Base-by-base conservation (phyloP, 2,113 vertebrate species). In the Cisticola juncidis region DNA sequence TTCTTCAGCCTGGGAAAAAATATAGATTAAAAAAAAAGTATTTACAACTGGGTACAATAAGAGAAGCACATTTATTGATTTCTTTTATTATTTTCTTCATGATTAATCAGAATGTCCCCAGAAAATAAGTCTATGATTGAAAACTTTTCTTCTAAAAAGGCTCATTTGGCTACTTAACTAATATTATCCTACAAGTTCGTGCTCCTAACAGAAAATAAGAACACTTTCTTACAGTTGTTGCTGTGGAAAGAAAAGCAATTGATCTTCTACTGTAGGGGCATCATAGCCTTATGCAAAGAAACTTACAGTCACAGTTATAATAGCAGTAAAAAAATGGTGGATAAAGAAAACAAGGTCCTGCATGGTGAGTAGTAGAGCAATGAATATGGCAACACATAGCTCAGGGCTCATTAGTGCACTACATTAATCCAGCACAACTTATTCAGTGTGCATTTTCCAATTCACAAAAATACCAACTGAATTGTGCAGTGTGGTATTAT, bases 1-100 rank as follows among this genome's bases (percentile, higher is more conserved):
- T 86, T 98, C 97, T 88, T 90, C 86, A 50, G 99, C 97, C 99
- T 99, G 90, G n/a, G 88, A 82, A n/a, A 96, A 96, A 94, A 94
- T 3, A 97, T 0, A 94, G 26, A 11, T 50, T 19, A 0, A 23
- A 28, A 68, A 51, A 81, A 12, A 20, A 26, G 11, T 14, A 44
- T 60, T 90, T 90, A 47, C 14, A 88, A 66, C 14, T 58, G 33
- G 13, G 26, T 78, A 80, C 12, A 81, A 33, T 35, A 19, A 82
- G 16, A 57, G 11, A 47, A 73, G 61, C 0, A 1, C 14, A 73
- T 22, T 81, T 73, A 58, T 31, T 12, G 5, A 65, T 38, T 76
- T n/a, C 2, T 91, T 62, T 64, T 54, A 48, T 60, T 9, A 53
- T 78, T 88, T 73, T 58, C 33, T 62, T 83, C 4, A 9, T 21